Base-by-base conservation (phyloP, 2,113 vertebrate genomes). In the Uria lomvia region DNA sequence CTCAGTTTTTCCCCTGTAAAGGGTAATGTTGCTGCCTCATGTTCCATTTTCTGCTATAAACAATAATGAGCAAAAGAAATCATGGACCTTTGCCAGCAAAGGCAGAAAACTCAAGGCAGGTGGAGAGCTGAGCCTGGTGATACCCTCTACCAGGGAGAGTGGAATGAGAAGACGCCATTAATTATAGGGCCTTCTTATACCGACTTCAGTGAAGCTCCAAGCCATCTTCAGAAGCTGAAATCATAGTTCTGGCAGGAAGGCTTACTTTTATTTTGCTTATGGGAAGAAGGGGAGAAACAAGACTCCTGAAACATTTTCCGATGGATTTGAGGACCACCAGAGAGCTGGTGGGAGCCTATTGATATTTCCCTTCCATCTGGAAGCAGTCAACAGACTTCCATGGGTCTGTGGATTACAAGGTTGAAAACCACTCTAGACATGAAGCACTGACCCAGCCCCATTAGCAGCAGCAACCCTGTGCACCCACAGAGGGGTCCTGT, bases 1-100 rank as follows among this genome's bases (percentile, higher is more conserved):
- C 90, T 82, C 60, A 75, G 2, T 58, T 79, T 94, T 90, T 87
- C 45, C 75, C 62, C 85, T 79, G 50, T 78, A 94, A 92, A 91
- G 74, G 58, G 38, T 71, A 74, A 34, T 14, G 4, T 42, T 86
- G 38, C 65, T 81, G 50, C 65, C 17, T 86, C n/a, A 36, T 67
- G 43, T 75, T 92, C 80, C 66, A 62, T 87, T 91, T 95, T 86
- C 71, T 90, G 36, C 52, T 86, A 43, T 59, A 75, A 86, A 89
- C 76, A 79, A 76, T 73, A 79, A 91, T 8, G 47, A 91, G 77
- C 15, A 65, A 74, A 72, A 92, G 49, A 92, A 84, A 80, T 78
- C 20, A 34, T 11, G 45, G 38, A 26, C 5, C 47, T 95, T 84
- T 56, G 47, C 68, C 59, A 86, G 71, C 21, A 92, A 78, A 82